phyloP scores from a whole-genome alignment of 2,888 invertebrate species.

The Cyclophora punctaria region DNA sequence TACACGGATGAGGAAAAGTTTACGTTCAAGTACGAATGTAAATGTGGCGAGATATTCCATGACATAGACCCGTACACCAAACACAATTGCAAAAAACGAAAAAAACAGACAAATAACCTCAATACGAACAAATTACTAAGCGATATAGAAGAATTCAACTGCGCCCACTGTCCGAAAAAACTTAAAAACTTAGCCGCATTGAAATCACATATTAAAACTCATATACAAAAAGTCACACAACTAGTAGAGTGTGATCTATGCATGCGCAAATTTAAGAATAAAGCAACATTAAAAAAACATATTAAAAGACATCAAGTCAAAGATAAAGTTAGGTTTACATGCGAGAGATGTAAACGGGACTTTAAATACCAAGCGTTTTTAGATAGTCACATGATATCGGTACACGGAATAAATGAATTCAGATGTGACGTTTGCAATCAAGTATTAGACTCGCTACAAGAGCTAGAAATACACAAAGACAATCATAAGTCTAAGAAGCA shows the following conservation, averaged over 20 bases:
- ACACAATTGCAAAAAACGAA: neutral
- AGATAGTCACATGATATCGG: constrained; percentile 64
- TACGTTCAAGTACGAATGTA: too few species aligned
- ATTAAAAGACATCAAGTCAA: constrained; percentile 45
- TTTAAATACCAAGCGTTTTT: constrained; percentile 74
- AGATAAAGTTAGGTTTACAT: constrained; percentile 36
- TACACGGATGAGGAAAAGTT: neutral
- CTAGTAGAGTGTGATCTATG: constrained; percentile 46
- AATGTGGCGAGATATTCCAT: too few species aligned
- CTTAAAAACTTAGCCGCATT: constrained; percentile 18
- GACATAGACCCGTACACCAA: too few species aligned
- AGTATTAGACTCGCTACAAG: constrained; percentile 52
- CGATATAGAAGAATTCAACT: constrained; percentile 3
- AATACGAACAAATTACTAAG: constrained; percentile 14
- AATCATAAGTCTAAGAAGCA: constrained; percentile 67
- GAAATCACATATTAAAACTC: constrained; percentile 21
- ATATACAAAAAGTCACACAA: constrained; percentile 7
- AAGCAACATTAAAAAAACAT: constrained; percentile 42
- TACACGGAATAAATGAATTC: constrained; percentile 48
- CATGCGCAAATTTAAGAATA: constrained; percentile 48
- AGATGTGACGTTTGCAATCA: constrained; percentile 62
- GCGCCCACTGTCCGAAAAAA: constrained; percentile 5
- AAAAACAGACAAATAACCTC: constrained; percentile 16
- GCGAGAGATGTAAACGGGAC: constrained; percentile 59
- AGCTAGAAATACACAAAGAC: constrained; percentile 59